Conservation (phyloP, 1,140 invertebrate genomes). For the Drosophila burlai region DNA sequence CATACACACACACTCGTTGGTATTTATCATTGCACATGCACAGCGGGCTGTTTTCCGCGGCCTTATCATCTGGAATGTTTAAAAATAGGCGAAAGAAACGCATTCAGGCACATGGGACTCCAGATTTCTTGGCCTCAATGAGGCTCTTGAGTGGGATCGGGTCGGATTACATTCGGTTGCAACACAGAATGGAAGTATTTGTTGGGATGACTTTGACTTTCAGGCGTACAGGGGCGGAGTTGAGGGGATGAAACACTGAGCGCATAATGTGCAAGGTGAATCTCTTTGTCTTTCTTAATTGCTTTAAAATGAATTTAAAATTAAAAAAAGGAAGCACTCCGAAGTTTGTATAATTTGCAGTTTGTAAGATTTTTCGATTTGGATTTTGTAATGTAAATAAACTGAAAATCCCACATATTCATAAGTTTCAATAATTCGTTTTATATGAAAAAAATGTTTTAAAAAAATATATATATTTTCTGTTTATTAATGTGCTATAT, state of each 20-base stretch:
- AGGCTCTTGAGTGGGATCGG: slow-evolving; percentile 24
- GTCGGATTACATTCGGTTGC: slow-evolving; percentile 23
- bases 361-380: too few relatives aligned
- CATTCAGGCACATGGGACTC: slow-evolving; percentile 46
- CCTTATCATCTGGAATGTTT: slow-evolving; percentile 66
- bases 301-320: background rate
- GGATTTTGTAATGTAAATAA: too few relatives aligned
- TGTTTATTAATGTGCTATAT: too few relatives aligned
- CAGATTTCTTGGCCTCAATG: slow-evolving; percentile 32
- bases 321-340: background rate
- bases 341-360: too few relatives aligned
- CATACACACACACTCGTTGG: slow-evolving; percentile 11
- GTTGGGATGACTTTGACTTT: slow-evolving; percentile 39
- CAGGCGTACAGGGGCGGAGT: background rate
- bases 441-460: too few relatives aligned
- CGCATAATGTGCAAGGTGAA: background rate
- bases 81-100: slow-evolving; percentile 49
- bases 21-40: slow-evolving; percentile 57
- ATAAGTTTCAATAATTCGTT: too few relatives aligned
- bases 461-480: too few relatives aligned
- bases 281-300: background rate
- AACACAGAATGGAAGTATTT: slow-evolving; percentile 25
- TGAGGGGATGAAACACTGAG: background rate
- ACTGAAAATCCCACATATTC: too few relatives aligned
- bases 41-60: slow-evolving; percentile 26